These are phyloP conservation scores for Stegastes partitus DNA, from an alignment of 2,113 vertebrate species.

Conservation along the genomic window DNA sequence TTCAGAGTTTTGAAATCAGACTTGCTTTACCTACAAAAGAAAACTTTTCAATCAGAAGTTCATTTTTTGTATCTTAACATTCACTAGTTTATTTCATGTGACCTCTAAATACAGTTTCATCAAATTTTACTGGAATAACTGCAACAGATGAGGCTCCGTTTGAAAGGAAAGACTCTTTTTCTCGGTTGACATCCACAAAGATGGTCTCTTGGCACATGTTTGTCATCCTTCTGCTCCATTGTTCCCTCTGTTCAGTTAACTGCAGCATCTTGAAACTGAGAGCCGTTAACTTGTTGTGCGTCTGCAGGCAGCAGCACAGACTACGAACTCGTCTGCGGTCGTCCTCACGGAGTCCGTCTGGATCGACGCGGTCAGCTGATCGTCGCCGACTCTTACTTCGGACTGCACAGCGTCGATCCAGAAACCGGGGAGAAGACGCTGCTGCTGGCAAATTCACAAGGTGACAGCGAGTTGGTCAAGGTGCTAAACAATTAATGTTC, in stretches of 20 bases:
- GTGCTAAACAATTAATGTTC: background rate
- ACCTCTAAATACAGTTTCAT: no score
- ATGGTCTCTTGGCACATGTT: no score
- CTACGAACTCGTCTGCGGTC: conserved; percentile 79
- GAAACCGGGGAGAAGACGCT: conserved; percentile 79
- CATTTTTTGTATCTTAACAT: no score
- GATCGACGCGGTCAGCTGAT: conserved; percentile 75
- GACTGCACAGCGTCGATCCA: conserved; percentile 78
- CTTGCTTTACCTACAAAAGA: no score
- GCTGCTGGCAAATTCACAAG: conserved; percentile 73
- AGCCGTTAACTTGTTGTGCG: background rate
- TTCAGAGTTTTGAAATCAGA: background rate
- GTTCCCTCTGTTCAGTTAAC: no score
- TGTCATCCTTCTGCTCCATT: background rate
- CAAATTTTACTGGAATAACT: no score
- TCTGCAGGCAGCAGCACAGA: conserved; percentile 78
- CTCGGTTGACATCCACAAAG: no score
- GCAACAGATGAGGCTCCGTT: no score
- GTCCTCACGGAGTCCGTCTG: conserved; percentile 78
- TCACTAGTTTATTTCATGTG: no score
- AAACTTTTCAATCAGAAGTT: no score
- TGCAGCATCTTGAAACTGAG: no score
- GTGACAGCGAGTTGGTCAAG: conserved; percentile 41
- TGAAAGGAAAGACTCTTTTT: no score
- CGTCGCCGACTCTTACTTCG: conserved; percentile 83